Conservation (phyloP, 2,797 vertebrate species). For the Eutrigla gurnardus region DNA sequence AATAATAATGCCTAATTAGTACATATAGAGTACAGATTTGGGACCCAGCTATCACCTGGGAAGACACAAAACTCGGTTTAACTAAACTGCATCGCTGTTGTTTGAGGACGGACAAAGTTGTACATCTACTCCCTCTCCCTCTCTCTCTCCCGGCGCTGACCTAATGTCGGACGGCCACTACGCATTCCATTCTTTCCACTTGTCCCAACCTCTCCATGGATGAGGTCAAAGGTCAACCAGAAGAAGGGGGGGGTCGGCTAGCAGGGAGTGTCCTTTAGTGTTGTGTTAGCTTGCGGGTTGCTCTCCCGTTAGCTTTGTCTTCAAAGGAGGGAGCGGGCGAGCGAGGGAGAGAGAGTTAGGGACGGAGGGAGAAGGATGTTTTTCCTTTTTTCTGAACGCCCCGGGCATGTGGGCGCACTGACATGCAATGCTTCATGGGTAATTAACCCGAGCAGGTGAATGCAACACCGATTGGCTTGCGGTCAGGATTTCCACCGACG, state of each 20-base stretch:
- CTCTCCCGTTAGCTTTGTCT: constrained; percentile 18
- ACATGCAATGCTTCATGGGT: constrained; percentile 51
- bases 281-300: constrained; percentile 19
- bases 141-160: constrained; percentile 21
- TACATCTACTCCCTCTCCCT: constrained; percentile 47
- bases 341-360: background rate
- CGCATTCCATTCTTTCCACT: constrained; percentile 68
- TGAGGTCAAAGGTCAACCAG: constrained; percentile 66
- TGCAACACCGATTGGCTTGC: constrained; percentile 24
- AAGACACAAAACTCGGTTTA: background rate
- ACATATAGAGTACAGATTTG: background rate
- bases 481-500: background rate
- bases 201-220: constrained; percentile 53
- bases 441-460: constrained; percentile 50
- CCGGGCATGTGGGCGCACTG: constrained; percentile 23
- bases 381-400: constrained; percentile 44
- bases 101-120: constrained; percentile 16
- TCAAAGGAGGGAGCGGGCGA: constrained; percentile 15
- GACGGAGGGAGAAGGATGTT: constrained; percentile 31
- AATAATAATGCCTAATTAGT: background rate
- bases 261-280: constrained; percentile 36
- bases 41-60: too few species aligned
- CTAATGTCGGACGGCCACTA: constrained; percentile 27
- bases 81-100: too few species aligned
- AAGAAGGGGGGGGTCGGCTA: constrained; percentile 19